A percentile compares a stretch with the other conserved stretches of the same genome.
These are phyloP conservation scores for Rissa tridactyla DNA, from an alignment of 2,113 vertebrate genomes.

Conservation along the genomic window DNA sequence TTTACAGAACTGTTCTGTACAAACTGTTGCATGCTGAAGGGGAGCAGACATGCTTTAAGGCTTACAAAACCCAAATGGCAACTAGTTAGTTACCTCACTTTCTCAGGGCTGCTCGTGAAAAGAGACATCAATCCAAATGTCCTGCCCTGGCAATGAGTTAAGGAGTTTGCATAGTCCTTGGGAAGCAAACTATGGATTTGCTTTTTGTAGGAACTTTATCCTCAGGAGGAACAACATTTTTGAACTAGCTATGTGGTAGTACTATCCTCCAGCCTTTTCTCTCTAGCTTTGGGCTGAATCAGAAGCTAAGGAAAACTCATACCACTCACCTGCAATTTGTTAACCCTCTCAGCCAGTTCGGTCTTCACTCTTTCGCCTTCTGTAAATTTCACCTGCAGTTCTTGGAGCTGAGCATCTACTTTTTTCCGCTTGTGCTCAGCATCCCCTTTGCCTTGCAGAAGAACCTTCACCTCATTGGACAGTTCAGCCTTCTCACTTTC, in stretches of 20 bases:
- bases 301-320: not conserved
- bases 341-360: conserved; percentile 83
- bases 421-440: conserved; percentile 95
- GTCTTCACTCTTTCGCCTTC: conserved; percentile 86
- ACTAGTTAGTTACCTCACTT: not conserved
- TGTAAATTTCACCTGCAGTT: conserved; percentile 87
- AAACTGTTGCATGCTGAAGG: not conserved
- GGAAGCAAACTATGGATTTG: not conserved
- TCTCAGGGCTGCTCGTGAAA: not conserved
- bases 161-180: not conserved
- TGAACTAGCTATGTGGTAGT: not conserved
- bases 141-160: not conserved
- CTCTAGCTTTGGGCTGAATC: not conserved
- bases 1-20: not conserved
- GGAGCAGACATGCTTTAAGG: not conserved
- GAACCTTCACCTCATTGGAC: conserved; percentile 87
- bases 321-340: conserved; percentile 86
- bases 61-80: not conserved
- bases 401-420: conserved; percentile 86
- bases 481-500: conserved; percentile 92
- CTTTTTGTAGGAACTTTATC: not conserved
- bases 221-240: not conserved
- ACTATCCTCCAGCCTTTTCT: not conserved
- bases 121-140: not conserved
- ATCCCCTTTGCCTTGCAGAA: conserved; percentile 89